These are phyloP conservation scores for Poliocrania exsul DNA, from an alignment of 2,797 vertebrate species.

Conservation along the genomic window DNA sequence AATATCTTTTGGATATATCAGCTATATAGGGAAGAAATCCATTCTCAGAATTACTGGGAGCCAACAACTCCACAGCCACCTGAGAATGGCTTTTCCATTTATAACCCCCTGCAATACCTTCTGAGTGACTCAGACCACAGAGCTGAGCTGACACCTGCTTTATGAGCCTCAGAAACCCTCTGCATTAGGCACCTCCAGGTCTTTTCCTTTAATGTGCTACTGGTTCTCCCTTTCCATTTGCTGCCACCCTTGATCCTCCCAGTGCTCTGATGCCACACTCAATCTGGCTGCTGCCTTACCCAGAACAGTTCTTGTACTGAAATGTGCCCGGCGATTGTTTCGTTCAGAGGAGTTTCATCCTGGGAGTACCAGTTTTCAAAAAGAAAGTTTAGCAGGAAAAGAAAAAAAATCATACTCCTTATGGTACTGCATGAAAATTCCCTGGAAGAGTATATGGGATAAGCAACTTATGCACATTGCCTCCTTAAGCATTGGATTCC, in stretches of 20 bases:
- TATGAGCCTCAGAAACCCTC: background rate
- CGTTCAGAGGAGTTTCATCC: background rate
- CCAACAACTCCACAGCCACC: background rate
- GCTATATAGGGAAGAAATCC: background rate
- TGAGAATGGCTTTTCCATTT: background rate
- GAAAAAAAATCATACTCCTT: background rate
- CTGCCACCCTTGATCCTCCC: constrained; percentile 13
- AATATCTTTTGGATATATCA: background rate
- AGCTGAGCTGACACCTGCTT: background rate
- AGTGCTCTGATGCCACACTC: background rate
- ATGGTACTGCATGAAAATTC: background rate
- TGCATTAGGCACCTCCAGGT: background rate
- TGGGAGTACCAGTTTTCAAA: background rate
- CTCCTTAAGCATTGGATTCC: background rate
- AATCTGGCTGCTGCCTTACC: constrained; percentile 19
- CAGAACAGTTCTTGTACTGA: background rate
- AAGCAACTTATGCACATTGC: background rate
- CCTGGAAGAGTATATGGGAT: background rate
- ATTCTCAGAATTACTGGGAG: background rate
- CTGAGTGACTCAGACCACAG: background rate
- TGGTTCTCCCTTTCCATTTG: background rate
- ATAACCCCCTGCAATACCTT: background rate
- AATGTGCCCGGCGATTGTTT: background rate
- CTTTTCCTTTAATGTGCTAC: background rate
- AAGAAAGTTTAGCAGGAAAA: background rate